phyloP scores from a whole-genome alignment of 2,888 invertebrate species.

The Amaurobius ferox region DNA sequence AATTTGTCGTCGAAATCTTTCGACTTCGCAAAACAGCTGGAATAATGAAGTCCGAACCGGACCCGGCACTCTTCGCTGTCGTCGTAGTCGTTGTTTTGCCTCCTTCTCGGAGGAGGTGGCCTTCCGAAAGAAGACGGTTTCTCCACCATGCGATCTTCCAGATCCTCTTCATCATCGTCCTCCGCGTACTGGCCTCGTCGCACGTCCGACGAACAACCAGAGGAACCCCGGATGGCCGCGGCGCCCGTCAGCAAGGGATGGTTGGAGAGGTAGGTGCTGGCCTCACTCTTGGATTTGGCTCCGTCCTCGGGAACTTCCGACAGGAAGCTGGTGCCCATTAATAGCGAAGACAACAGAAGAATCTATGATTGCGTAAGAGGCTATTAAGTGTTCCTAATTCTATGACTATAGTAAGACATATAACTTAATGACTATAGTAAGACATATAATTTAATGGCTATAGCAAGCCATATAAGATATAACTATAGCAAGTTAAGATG shows the following conservation, averaged over 20 bases:
- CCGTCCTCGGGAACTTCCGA: constrained; percentile 34
- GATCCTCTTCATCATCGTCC: constrained; percentile 31
- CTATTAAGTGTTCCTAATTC: too few species aligned
- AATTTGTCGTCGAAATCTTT: constrained; percentile 68
- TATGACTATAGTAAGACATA: too few species aligned
- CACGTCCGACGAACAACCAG: not conserved
- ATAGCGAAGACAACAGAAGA: constrained; percentile 42
- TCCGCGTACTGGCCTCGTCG: constrained; percentile 31
- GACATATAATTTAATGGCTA: too few species aligned
- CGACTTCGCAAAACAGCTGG: constrained; percentile 64
- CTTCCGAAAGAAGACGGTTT: constrained; percentile 41
- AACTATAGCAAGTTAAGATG: too few species aligned
- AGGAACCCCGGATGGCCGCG: not conserved
- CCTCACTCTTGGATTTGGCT: constrained; percentile 15
- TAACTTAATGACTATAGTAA: too few species aligned
- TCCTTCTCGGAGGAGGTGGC: constrained; percentile 14
- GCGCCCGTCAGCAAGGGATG: constrained; percentile 48
- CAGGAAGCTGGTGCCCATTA: constrained; percentile 65
- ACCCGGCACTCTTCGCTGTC: constrained; percentile 46
- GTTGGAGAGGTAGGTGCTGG: constrained; percentile 32
- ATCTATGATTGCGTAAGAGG: too few species aligned
- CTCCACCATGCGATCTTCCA: constrained; percentile 20
- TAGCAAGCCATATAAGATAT: too few species aligned
- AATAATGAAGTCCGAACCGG: constrained; percentile 50
- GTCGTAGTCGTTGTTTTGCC: not conserved